Evolutionary conservation across 2,113 vertebrate genomes (phyloP), one percentile per base, ranked within the genome.

Genomic region (Microcebus lehilahytsara): DNA sequence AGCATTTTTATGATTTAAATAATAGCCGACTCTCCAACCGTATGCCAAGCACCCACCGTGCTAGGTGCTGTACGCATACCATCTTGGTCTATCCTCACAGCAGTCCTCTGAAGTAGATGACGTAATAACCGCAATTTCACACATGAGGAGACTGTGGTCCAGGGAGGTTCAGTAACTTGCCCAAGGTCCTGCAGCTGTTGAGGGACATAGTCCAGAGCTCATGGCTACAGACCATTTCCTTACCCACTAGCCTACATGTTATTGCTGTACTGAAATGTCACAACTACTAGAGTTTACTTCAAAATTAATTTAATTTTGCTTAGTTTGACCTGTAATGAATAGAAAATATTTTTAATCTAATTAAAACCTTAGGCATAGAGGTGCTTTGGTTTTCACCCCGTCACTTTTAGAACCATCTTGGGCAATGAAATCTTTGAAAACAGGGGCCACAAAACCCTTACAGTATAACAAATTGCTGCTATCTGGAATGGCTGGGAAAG

Each of bases 31-130:
- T 66, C 20, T 78, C 46, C 77, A 58, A 14, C 23, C 9, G 4
- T 4, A 17, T 32, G 64, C 83, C 32, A 58, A 53, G 19, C 40
- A 3, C 46, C 30, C 40, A 3, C 46, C 30, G 12, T 84, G 40
- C 46, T 13, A 27, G 17, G 37, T 20, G 9, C 32, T 64, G n/a
- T 22, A 2, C 19, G 1, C 13, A 2, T 4, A 3, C 40, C 7
- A 3, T 30, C n/a, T 32, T 75, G 62, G 25, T 77, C 37, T 67
- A 0, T n/a, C 40, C 51, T 93, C 84, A 60, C 34, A n/a, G 53
- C 74, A 72, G 1, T 71, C 42, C 32, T 80, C 56, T 37, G 60
- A 81, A n/a, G 23, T 34, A 46, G 42, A 37, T 11, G 56, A 11
- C 53, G 8, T 60, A 86, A 89, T 62, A 20, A 51, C 84, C 62